Evolutionary conservation across 2,113 vertebrate species (phyloP).

Genomic region (Spermophilus dauricus): DNA sequence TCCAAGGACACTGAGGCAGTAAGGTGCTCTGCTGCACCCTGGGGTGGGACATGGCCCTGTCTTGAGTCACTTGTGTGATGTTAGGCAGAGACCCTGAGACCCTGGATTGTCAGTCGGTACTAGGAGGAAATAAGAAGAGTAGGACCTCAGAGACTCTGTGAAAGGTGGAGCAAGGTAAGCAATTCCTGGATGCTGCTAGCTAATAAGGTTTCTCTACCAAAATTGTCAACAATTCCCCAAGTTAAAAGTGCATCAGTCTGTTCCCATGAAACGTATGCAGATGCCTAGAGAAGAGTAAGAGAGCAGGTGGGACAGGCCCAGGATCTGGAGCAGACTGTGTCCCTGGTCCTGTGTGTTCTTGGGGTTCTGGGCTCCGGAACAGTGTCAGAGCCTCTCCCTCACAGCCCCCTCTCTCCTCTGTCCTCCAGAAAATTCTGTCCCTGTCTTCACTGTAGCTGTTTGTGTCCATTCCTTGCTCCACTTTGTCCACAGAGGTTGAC

Average conservation of each 20-base stretch:
- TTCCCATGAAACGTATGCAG: neutral
- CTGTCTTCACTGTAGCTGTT: no score
- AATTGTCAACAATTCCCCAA: neutral
- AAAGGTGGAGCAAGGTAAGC: fast-evolving
- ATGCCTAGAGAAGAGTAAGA: no score
- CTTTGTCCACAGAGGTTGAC: neutral
- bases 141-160: neutral
- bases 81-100: neutral
- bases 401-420: no score
- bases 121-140: neutral
- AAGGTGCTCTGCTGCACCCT: fast-evolving
- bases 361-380: fast-evolving
- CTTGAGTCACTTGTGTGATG: neutral
- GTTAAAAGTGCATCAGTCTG: neutral
- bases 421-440: neutral
- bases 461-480: neutral
- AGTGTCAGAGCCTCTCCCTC: no score
- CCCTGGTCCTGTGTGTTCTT: no score
- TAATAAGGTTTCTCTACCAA: no score
- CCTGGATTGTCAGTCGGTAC: neutral
- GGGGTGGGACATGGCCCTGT: no score
- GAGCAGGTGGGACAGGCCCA: fast-evolving
- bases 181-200: no score
- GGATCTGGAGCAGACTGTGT: neutral
- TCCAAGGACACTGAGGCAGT: neutral